Evolutionary conservation across 2,888 invertebrate genomes (phyloP), one percentile per base, ranked within the genome.

Genomic region (Frankliniella fusca): DNA sequence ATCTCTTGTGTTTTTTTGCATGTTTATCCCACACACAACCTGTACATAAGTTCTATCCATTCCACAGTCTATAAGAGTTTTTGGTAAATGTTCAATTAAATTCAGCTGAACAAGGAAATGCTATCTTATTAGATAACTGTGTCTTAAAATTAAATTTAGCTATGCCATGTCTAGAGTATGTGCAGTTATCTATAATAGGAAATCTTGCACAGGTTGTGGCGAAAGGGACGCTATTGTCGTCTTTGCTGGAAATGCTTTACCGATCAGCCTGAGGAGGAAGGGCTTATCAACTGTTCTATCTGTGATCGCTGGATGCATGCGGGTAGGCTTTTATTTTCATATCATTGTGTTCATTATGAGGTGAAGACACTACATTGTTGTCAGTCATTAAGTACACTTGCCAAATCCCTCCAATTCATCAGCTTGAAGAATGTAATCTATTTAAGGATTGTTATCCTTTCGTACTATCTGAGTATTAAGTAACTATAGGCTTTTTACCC

Each of bases 161-260:
- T 7, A 54, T 11, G 54, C 18, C 5, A 54, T 54, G 15, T 11
- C 15, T 54, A 54, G 20, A 20, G 15, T 54, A 70, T 70, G 70
- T 15, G 8, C 54, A 18, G 18, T 54, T 54, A 54, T 15, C 54
- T 54, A 18, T 54, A 38, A 38, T 5, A 38, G 80, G 81, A 79
- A 50, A 48, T 83, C 81, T 84, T 83, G 81, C 84, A 84, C 82
- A 92, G 93, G 90, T 91, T 92, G 88, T 92, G 92, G 90, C 91
- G 92, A 89, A 92, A 92, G 90, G 93, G 92, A 89, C 92, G 92
- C 88, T 93, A 92, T 91, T 93, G 93, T 89, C 92, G 92, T 87
- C 90, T 92, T 88, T 93, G 93, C 90, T 91, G 91, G 87, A 92
- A 92, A 89, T 92, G 92, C 89, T 92, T 92, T 90, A 90, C 83